These are phyloP conservation scores for Calliopsis andreniformis DNA, from an alignment of 1,140 invertebrate genomes.

Conservation along the genomic window DNA sequence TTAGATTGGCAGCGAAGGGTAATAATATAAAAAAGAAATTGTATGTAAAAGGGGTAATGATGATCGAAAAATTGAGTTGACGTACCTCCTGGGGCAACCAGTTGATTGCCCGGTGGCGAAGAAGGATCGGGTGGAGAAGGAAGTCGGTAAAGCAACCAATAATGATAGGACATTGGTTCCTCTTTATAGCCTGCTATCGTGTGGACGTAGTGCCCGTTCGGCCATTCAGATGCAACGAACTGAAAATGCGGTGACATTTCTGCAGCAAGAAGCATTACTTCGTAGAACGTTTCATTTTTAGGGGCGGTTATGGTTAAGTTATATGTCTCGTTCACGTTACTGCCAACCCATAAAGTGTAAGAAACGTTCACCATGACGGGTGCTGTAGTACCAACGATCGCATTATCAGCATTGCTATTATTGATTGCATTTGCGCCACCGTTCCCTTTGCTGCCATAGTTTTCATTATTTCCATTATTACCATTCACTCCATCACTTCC, in stretches of 20 bases:
- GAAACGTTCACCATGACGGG: conserved; percentile 85
- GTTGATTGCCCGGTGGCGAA: conserved; percentile 90
- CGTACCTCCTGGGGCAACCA: conserved; percentile 91
- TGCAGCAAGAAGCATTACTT: conserved; percentile 91
- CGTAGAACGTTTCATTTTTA: conserved; percentile 91
- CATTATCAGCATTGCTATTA: conserved; percentile 55
- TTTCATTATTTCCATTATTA: not conserved
- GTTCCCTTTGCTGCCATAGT: conserved; percentile 40
- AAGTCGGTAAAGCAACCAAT: conserved; percentile 92
- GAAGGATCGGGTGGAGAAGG: conserved; percentile 88
- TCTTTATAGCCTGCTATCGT: conserved; percentile 92
- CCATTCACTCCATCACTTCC: not conserved
- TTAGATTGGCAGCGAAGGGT: no score
- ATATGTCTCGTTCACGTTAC: conserved; percentile 89
- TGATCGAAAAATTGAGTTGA: no score
- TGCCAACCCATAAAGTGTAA: conserved; percentile 93
- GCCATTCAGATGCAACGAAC: conserved; percentile 92
- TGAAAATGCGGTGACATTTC: conserved; percentile 86
- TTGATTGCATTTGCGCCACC: conserved; percentile 26
- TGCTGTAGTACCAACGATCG: conserved; percentile 37
- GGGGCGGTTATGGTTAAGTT: conserved; percentile 86
- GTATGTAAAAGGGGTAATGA: no score
- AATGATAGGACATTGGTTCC: conserved; percentile 93
- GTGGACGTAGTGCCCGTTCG: conserved; percentile 94
- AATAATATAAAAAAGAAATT: no score